Base-by-base conservation (phyloP, 2,113 vertebrate genomes). In the Leptobrachium leishanense region DNA sequence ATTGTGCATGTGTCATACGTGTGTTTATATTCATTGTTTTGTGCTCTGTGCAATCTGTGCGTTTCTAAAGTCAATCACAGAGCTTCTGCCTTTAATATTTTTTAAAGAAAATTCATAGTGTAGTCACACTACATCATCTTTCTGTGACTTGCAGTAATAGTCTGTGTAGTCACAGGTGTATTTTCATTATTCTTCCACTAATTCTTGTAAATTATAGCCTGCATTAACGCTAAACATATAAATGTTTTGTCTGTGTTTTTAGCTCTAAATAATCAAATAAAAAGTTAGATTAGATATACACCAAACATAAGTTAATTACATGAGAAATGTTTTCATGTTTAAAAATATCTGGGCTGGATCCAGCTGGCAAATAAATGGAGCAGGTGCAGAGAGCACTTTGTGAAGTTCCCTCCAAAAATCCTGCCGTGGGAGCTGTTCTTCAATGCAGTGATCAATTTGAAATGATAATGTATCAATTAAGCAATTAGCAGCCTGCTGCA, bases 401-500 rank as follows among this genome's bases (percentile, higher is more conserved):
- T 62, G 57, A 65, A 39, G 54, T 77, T 63, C 57, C 40, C 75
- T 69, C 54, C 54, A 1, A 6, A 70, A 77, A 77, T 59, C 11
- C 75, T 62, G 66, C 75, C 43, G n/a, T 62, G 75, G 54, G 75
- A 62, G 12, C 31, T 20, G 41, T 43, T 69, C 54, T 77, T 57
- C 68, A 77, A 69, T 77, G 39, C 57, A 43, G 66, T 70, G 55
- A 77, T 77, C 75, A 62, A 57, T 62, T 46, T 77, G 43, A 70
- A 70, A 77, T 68, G 65, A 76, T 64, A 64, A 64, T 77, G 53
- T 62, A 62, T 77, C 67, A 77, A 77, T 77, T 77, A 77, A 70
- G 75, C 55, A 69, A 77, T 77, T 77, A 77, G 40, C 53, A 62
- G 62, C 75, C 75, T 69, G 75, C 75, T 70, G 74, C 50, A 76